Percentiles rank a stretch among this genome's conserved stretches.
phyloP scores from a whole-genome alignment of 2,113 vertebrate species.

The Lanius collurio region DNA sequence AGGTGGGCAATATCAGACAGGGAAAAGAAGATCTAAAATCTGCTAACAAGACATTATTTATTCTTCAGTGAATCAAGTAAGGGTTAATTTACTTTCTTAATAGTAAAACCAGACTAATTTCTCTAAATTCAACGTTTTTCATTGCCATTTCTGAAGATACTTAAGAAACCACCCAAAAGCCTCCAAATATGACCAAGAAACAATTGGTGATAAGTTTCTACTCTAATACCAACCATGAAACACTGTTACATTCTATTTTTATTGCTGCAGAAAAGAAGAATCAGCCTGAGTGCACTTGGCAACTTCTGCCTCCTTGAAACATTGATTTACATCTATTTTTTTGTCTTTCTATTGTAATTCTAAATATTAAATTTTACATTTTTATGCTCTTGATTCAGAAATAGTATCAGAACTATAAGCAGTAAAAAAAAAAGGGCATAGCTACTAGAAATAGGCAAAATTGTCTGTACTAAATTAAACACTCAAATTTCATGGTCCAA shows the following conservation, averaged over 20 bases:
- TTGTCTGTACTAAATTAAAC: neutral
- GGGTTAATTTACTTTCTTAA: neutral
- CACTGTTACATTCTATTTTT: neutral
- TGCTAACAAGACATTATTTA: neutral
- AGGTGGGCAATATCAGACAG: neutral
- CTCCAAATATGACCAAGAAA: neutral
- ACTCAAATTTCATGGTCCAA: neutral
- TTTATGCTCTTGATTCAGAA: neutral
- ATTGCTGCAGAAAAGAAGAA: neutral
- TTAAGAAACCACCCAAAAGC: neutral
- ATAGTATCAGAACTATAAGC: neutral
- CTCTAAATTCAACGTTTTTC: neutral
- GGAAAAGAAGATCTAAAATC: neutral
- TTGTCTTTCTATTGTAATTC: neutral
- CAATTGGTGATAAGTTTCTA: neutral
- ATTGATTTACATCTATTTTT: neutral
- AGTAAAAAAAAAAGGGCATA: neutral
- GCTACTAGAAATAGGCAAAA: neutral
- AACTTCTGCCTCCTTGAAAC: neutral
- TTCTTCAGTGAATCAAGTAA: neutral
- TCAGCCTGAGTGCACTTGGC: accelerated
- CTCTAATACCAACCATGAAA: neutral
- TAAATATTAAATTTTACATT: neutral
- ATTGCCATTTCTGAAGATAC: neutral
- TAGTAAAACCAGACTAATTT: neutral